These are phyloP conservation scores for Apus apus DNA, from an alignment of 2,113 vertebrate genomes.

Conservation along the genomic window DNA sequence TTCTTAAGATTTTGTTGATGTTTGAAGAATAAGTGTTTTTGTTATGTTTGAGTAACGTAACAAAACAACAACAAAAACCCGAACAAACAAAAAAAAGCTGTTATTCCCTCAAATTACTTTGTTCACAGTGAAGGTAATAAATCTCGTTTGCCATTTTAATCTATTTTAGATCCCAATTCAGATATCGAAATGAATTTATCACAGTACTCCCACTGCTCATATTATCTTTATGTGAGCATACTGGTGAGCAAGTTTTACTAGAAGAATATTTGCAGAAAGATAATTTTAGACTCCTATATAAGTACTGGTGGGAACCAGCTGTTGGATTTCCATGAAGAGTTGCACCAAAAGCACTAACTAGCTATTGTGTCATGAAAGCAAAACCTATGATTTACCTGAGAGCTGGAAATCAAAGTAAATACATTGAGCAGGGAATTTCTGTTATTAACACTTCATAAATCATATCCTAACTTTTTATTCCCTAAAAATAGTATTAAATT, in stretches of 20 bases:
- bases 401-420: neutral
- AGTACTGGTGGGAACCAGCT: neutral
- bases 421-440: neutral
- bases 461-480: neutral
- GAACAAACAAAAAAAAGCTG: neutral
- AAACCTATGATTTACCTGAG: neutral
- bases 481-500: neutral
- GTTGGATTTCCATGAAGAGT: neutral
- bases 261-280: neutral
- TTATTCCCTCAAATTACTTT: neutral
- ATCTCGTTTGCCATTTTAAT: neutral
- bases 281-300: neutral
- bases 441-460: neutral
- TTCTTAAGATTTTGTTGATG: neutral
- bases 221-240: neutral
- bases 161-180: neutral
- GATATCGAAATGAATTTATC: slow-evolving; percentile 6
- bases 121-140: slow-evolving; percentile 4
- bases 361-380: neutral
- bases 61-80: no score
- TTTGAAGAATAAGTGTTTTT: neutral
- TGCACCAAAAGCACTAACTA: neutral
- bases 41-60: neutral
- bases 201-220: neutral
- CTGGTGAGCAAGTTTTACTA: neutral